phyloP scores from a whole-genome alignment of 2,888 invertebrate species.

The Scaptomyza cyrtandrae region DNA sequence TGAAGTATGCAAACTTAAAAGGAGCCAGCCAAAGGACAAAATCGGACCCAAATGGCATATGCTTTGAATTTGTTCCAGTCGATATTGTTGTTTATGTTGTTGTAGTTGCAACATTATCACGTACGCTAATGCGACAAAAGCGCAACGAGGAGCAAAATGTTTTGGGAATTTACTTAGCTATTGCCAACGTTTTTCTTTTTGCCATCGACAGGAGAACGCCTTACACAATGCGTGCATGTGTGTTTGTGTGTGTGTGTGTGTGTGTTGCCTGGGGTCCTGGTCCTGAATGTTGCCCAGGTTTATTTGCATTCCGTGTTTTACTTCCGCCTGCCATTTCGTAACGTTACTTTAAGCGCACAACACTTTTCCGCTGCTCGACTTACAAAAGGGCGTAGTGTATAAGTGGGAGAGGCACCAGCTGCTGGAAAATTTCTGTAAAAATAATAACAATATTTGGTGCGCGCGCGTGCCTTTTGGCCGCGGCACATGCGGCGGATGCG shows the following conservation, averaged over 20 bases:
- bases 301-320: conserved; percentile 74
- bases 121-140: conserved; percentile 80
- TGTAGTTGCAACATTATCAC: conserved; percentile 61
- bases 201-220: conserved; percentile 37
- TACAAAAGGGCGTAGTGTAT: not conserved
- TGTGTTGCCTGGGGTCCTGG: conserved; percentile 12
- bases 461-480: conserved; percentile 64
- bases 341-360: conserved; percentile 72
- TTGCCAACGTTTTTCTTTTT: conserved; percentile 21
- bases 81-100: conserved; percentile 31
- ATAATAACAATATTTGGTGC: conserved; percentile 69
- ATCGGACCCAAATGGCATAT: conserved; percentile 18
- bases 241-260: not conserved
- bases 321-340: conserved; percentile 68
- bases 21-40: conserved; percentile 18
- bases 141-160: conserved; percentile 75
- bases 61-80: conserved; percentile 4
- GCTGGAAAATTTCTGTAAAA: conserved; percentile 45
- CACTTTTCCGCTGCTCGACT: conserved; percentile 64
- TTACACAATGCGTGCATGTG: conserved; percentile 7
- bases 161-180: conserved; percentile 72
- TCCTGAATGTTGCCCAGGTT: conserved; percentile 42
- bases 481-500: conserved; percentile 56
- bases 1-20: conserved; percentile 25
- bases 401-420: conserved; percentile 7